These are phyloP conservation scores for Hozukius guyotensis DNA, from an alignment of 2,797 vertebrate species.

Conservation along the genomic window DNA sequence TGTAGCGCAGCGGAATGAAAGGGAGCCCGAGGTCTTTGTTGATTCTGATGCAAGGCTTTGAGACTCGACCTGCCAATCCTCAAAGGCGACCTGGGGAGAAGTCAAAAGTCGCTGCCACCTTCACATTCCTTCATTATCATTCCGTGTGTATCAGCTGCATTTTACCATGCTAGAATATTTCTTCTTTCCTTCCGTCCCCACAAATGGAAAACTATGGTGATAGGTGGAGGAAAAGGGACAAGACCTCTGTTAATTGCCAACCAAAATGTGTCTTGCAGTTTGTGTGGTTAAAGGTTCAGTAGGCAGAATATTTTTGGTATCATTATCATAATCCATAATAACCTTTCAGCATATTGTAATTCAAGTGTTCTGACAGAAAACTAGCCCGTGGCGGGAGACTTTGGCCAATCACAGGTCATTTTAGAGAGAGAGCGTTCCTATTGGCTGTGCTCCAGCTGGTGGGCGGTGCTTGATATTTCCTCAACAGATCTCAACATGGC, in stretches of 20 bases:
- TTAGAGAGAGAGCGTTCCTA: too few relatives aligned
- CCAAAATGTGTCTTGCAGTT: neutral
- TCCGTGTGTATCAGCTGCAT: neutral
- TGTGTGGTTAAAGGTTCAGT: too few relatives aligned
- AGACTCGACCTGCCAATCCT: constrained; percentile 3
- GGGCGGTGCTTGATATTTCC: too few relatives aligned
- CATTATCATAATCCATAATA: too few relatives aligned
- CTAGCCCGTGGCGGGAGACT: too few relatives aligned
- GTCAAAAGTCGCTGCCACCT: constrained; percentile 16
- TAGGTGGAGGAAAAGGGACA: neutral
- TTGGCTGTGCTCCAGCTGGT: too few relatives aligned
- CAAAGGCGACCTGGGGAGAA: constrained; percentile 18
- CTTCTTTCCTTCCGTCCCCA: neutral
- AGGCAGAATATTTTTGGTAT: too few relatives aligned
- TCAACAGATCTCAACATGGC: too few relatives aligned
- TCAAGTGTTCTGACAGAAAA: too few relatives aligned
- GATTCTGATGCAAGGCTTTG: constrained; percentile 40
- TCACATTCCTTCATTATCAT: constrained; percentile 1
- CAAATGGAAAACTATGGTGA: neutral
- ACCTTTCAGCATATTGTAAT: too few relatives aligned
- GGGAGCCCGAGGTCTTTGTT: constrained; percentile 10
- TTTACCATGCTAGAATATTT: neutral
- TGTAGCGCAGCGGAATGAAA: constrained; percentile 26
- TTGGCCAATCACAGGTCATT: accelerated
- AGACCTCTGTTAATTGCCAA: neutral